Base-by-base conservation (phyloP, 1,140 invertebrate species). In the Prorops nasuta region DNA sequence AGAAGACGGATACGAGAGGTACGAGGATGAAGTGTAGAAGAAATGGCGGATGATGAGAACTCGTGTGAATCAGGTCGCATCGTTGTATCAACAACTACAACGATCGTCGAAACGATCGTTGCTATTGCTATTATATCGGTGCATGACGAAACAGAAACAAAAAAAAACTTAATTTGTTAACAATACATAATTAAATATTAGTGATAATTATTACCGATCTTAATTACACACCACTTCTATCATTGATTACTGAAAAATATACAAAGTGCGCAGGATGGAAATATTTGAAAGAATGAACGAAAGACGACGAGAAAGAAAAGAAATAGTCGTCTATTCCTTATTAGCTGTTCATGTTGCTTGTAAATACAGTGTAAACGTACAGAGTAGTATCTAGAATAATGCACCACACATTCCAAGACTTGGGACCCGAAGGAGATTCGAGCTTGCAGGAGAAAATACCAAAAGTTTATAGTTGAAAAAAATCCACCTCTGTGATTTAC, bases 201-300 rank as follows among this genome's bases (percentile, higher is more conserved):
- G 48, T 50, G 46, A 55, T 59, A 56, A 65, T 48, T 51, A 51
- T 57, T 49, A 42, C 44, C 44, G 28, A 47, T 59, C 40, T 17
- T 59, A 58, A 63, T 58, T 60, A 56, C 56, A 60, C 52, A 60
- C 31, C 49, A 51, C 43, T 44, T 56, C 38, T 47, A 53, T 52
- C 37, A 44, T 54, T 52, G 45, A 49, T 60, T 52, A 60, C 21
- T 44, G 17, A 50, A 58, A 51, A 60, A 58, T 63, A 64, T 66
- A 66, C 58, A 66, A 66, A 66, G 62, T 61, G 59, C 44, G 63
- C 65, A 67, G 64, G 65, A 67, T 65, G 65, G 56, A 60, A 52
- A 54, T 45, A 51, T 32, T 45, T n/a, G n/a, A n/a, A n/a, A n/a
- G n/a, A n/a, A n/a, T n/a, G n/a, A n/a, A n/a, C n/a, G n/a, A n/a